Conservation (phyloP, 2,797 vertebrate genomes). For the Pseudochromis fuscus region DNA sequence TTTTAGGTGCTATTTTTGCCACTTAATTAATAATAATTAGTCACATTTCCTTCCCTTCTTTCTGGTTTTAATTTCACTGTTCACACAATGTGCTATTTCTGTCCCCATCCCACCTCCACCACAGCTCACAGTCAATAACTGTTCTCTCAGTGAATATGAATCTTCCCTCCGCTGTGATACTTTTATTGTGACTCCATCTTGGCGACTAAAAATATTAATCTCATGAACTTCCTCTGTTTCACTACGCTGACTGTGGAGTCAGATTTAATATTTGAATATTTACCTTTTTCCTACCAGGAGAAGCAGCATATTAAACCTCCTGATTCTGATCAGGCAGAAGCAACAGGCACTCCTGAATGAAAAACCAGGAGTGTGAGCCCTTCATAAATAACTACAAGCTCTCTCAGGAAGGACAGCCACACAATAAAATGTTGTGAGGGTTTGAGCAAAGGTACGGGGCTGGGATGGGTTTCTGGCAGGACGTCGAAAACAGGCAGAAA, state of each 20-base stretch:
- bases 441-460: slow-evolving; percentile 59
- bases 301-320: slow-evolving; percentile 46
- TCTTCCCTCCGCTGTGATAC: slow-evolving; percentile 35
- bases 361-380: slow-evolving; percentile 15
- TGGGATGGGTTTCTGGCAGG: slow-evolving; percentile 40
- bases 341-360: slow-evolving; percentile 53
- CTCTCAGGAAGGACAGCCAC: slow-evolving; percentile 50
- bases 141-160: slow-evolving; percentile 37
- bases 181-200: slow-evolving; percentile 49
- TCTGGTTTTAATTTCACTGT: slow-evolving; percentile 28
- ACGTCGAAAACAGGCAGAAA: slow-evolving; percentile 28
- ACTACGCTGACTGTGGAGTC: slow-evolving; percentile 6
- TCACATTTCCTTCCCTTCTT: background rate
- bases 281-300: slow-evolving; percentile 39
- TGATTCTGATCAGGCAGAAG: slow-evolving; percentile 38
- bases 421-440: slow-evolving; percentile 60
- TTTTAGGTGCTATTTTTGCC: no score
- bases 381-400: slow-evolving; percentile 60
- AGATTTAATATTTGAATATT: slow-evolving; percentile 49
- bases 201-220: slow-evolving; percentile 51
- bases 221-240: slow-evolving; percentile 26
- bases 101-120: background rate
- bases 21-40: slow-evolving; percentile 33
- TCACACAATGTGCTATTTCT: slow-evolving; percentile 28
- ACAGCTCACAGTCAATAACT: slow-evolving; percentile 45